Percentiles rank a stretch among this genome's conserved stretches.
phyloP scores from a whole-genome alignment of 2,888 invertebrate species.

The Idaea aversata region DNA sequence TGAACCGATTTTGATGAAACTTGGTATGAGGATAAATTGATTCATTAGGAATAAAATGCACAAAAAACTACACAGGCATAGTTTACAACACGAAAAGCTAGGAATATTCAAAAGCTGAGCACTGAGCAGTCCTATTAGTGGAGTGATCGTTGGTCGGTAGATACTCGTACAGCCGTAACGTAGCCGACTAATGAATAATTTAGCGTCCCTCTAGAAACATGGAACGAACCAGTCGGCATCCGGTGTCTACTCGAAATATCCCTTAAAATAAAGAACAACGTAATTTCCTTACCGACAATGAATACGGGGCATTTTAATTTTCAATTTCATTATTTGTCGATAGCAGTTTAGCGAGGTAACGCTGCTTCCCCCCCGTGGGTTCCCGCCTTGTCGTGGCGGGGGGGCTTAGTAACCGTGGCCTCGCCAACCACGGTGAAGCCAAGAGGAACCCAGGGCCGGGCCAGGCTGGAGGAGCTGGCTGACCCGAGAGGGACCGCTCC shows the following conservation, averaged over 20 bases:
- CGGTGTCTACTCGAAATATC: constrained; percentile 26
- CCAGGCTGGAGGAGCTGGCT: no score
- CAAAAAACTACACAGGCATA: background rate
- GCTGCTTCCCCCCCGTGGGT: no score
- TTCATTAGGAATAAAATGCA: no score
- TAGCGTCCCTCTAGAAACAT: constrained; percentile 32
- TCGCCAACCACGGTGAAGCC: no score
- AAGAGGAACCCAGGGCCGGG: no score
- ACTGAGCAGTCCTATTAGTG: constrained; percentile 16
- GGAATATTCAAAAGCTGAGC: constrained; percentile 3
- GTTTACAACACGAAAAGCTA: background rate
- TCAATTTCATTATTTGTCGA: background rate
- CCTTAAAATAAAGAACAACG: constrained; percentile 24
- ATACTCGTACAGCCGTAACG: constrained; percentile 22
- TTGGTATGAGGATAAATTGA: no score
- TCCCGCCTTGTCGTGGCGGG: no score
- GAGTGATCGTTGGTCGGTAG: constrained; percentile 21
- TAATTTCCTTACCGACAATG: background rate
- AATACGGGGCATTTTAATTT: background rate
- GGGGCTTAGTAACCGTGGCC: no score
- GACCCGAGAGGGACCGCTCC: no score
- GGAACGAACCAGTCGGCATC: constrained; percentile 32
- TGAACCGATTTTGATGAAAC: no score
- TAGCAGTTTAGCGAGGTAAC: no score
- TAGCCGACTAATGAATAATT: constrained; percentile 42